Base-by-base conservation (phyloP, 1,140 invertebrate genomes). In the Xylocopa sonorina region DNA sequence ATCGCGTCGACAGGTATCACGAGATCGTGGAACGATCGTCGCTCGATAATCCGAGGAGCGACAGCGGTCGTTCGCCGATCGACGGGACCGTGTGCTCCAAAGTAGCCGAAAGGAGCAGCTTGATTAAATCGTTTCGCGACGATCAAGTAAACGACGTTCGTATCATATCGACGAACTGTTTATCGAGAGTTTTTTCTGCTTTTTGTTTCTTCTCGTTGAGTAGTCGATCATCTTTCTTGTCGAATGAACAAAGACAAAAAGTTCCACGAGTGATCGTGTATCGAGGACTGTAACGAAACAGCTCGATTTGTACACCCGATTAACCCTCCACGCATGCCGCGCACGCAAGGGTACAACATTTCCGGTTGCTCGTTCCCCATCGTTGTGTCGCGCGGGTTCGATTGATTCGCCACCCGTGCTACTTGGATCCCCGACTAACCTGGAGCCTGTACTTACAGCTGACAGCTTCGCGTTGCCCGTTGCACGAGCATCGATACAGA, bases 181-280 rank as follows among this genome's bases (percentile, higher is more conserved):
- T 67, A n/a, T n/a, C n/a, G n/a, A n/a, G 63, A 50, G 46, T n/a
- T 51, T 50, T 67, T n/a, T 67, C 12, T 57, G 9, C 9, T 57
- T 57, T 38, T 38, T 38, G 3, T 38, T 38, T 38, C 3, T 38
- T 38, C 38, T 38, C 3, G 38, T 9, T 27, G n/a, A 46, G 29
- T 18, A 74, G 46, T 41, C 16, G 46, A 63, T 51, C 24, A 48
- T 38, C 10, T 43, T 32, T n/a, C n/a, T n/a, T n/a, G 55, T 16
- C 10, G 9, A 32, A 43, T 16, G 6, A 58, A 51, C n/a, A 32
- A 50, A 43, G n/a, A n/a, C n/a, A 67, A n/a, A 69, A 53, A 38
- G 55, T 78, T 78, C 75, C 75, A 78, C 75, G 75, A 71, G 75
- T 78, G 75, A 78, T 71, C 55, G 75, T 78, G 75, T 78, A 78